Evolutionary conservation across 2,888 invertebrate genomes (phyloP), one percentile per base, ranked within the genome.

Genomic region (Acleris laterana): DNA sequence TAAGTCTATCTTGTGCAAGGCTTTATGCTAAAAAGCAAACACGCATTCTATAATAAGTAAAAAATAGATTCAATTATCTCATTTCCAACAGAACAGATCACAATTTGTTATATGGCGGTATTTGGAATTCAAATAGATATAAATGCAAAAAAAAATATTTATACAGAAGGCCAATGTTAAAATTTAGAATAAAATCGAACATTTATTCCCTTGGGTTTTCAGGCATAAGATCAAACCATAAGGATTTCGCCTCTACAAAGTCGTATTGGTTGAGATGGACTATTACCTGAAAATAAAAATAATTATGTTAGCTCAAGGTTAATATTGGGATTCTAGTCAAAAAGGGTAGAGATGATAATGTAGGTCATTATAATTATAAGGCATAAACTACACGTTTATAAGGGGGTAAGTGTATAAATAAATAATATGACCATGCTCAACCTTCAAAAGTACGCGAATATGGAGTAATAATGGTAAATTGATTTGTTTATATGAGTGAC

Each of bases 211-310:
- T 82, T 6, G 88, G 86, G 5, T 83, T 75, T 82, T 95, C 95
- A 5, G 95, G 95, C 80, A 94, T 85, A 56, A 96, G 87, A 76
- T 96, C 96, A 76, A 95, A 96, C 97, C 97, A 97, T 73, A 95
- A 90, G 3, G 96, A 96, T 71, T 93, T 89, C 1, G 96, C 94
- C 81, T 96, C 95, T 13, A 94, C 93, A 71, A 96, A 90, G 78
- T 96, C 95, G 63, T 96, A 91, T 70, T 95, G 94, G 65, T 94
- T 93, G 62, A 97, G 90, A 78, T 94, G 94, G 48, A 96, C 89
- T 57, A 95, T 87, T 3, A 96, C 93, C 94, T 95, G 90, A 59
- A 94, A 93, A 70, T 71, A 70, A 76, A 72, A 68, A 46, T 49
- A 1, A n/a, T 17, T 17, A 13, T 4, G 38, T 13, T 13, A 38